These are phyloP conservation scores for Sebastes kiyomatsui DNA, from an alignment of 2,797 vertebrate genomes.

Conservation along the genomic window DNA sequence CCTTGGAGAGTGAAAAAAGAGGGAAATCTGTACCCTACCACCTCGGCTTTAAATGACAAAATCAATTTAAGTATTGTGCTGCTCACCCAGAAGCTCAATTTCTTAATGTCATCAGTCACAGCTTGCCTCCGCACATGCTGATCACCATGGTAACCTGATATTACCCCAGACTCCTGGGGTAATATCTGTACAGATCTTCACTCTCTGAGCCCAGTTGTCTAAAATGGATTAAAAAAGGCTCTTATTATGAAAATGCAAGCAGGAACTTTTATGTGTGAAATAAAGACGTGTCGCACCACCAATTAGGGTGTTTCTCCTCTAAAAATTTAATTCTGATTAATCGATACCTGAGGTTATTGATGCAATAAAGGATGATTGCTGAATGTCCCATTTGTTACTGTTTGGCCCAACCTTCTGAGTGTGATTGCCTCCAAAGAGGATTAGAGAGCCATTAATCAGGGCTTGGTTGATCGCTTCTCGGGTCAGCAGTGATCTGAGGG, in stretches of 20 bases:
- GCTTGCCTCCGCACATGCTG: slow-evolving; percentile 24
- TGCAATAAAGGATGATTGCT: slow-evolving; percentile 59
- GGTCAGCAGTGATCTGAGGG: slow-evolving; percentile 63
- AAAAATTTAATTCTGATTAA: slow-evolving; percentile 57
- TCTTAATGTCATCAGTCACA: slow-evolving; percentile 36
- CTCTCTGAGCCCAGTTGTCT: neutral
- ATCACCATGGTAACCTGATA: slow-evolving; percentile 40
- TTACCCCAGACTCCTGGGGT: neutral
- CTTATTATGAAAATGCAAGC: slow-evolving; percentile 15
- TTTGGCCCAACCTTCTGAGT: slow-evolving; percentile 52
- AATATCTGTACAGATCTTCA: slow-evolving; percentile 11
- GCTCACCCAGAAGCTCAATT: slow-evolving; percentile 30
- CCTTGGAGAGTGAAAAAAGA: neutral
- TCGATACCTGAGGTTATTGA: slow-evolving; percentile 64
- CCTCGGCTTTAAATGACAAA: slow-evolving; percentile 34
- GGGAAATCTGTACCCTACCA: neutral
- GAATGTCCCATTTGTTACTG: slow-evolving; percentile 60
- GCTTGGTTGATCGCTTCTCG: slow-evolving; percentile 61
- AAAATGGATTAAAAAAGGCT: slow-evolving; percentile 21
- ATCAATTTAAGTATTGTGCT: slow-evolving; percentile 40
- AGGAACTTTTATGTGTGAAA: slow-evolving; percentile 8
- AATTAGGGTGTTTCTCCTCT: slow-evolving; percentile 34
- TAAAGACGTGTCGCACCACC: slow-evolving; percentile 15
- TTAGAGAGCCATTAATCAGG: slow-evolving; percentile 75
- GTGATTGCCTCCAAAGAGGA: slow-evolving; percentile 61